phyloP scores from a whole-genome alignment of 1,140 invertebrate genomes.

The Ceratosolen solmsi region DNA sequence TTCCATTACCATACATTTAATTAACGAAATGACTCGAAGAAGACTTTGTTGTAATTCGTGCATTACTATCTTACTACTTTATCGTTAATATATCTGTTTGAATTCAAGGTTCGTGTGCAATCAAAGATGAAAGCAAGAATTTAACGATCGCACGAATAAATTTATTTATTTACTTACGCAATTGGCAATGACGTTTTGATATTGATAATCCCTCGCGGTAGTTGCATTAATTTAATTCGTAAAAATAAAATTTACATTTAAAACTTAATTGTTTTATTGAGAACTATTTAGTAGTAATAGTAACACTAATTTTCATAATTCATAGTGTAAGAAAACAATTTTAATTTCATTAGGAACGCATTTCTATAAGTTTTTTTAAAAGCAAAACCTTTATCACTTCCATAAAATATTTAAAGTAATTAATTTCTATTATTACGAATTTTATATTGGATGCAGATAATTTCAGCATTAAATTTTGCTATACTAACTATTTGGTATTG shows the following conservation, averaged over 20 bases:
- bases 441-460: neutral
- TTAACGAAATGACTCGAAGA: neutral
- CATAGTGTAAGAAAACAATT: no score
- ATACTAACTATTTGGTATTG: neutral
- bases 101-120: neutral
- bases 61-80: neutral
- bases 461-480: neutral
- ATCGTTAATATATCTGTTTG: conserved; percentile 1
- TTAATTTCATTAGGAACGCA: no score
- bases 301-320: no score
- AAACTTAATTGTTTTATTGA: no score
- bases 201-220: no score
- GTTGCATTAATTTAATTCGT: no score
- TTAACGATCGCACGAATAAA: no score
- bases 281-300: no score
- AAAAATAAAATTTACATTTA: no score
- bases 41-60: neutral
- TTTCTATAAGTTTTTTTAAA: no score
- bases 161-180: neutral
- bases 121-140: neutral
- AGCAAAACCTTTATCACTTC: no score
- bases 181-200: neutral
- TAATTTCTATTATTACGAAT: neutral
- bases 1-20: neutral
- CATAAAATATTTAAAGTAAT: neutral